Percentiles rank a stretch among this genome's conserved stretches.
Evolutionary conservation across 2,797 vertebrate genomes (phyloP).

Genomic region (Eulemur albifrons): DNA sequence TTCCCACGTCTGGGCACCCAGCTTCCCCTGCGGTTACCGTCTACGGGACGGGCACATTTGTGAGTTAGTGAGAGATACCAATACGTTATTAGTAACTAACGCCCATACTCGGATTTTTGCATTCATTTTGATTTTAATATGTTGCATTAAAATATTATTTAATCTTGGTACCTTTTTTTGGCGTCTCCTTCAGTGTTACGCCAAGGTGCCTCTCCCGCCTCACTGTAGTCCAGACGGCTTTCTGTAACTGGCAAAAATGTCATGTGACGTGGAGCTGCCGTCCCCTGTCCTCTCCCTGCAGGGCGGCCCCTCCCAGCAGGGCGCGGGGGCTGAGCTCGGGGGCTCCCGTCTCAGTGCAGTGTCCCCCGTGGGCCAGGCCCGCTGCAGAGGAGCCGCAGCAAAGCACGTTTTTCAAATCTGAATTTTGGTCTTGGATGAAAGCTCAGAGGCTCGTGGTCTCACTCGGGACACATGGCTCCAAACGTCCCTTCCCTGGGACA

Average conservation of each 20-base stretch:
- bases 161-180: neutral
- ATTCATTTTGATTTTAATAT: neutral
- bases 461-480: neutral
- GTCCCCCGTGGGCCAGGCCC: neutral
- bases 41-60: rapidly evolving
- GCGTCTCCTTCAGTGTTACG: neutral
- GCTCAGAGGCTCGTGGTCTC: rapidly evolving
- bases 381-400: rapidly evolving
- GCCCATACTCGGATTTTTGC: neutral
- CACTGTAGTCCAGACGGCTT: rapidly evolving
- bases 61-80: neutral
- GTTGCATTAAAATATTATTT: neutral
- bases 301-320: neutral
- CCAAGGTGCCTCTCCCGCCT: neutral
- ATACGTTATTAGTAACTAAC: neutral
- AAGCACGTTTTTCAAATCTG: neutral
- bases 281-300: neutral
- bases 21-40: neutral
- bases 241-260: neutral
- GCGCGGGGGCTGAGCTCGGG: neutral
- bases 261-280: rapidly evolving
- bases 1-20: too few relatives aligned
- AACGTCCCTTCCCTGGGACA: neutral
- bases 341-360: rapidly evolving
- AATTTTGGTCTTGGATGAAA: neutral